A percentile compares a stretch with the other conserved stretches of the same genome.
Conservation (phyloP, 1,140 invertebrate species). For the Drosophila parabipectinata region DNA sequence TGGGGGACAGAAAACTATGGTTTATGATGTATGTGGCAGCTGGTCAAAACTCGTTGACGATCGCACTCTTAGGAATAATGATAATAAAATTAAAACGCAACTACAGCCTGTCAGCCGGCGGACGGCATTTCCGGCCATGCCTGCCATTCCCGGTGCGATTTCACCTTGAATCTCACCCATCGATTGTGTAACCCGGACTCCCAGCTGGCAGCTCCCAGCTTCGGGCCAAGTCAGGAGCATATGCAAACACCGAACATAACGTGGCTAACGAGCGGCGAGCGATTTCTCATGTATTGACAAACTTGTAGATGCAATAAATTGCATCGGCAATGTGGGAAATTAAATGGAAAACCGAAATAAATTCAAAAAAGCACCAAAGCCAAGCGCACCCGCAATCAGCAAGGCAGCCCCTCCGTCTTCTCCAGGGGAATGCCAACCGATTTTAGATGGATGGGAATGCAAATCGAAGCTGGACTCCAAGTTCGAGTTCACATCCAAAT, state of each 20-base stretch:
- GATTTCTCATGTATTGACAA: constrained; percentile 62
- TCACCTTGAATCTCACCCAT: constrained; percentile 63
- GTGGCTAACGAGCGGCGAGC: constrained; percentile 59
- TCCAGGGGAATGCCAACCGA: constrained; percentile 21
- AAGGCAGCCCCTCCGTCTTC: background rate
- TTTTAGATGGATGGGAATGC: constrained; percentile 46
- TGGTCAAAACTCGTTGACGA: constrained; percentile 20
- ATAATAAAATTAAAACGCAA: constrained; percentile 49
- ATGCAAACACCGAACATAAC: constrained; percentile 52
- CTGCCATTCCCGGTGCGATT: constrained; percentile 53
- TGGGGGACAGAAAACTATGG: constrained; percentile 12
- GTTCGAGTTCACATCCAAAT: constrained; percentile 44
- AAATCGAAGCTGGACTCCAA: constrained; percentile 45
- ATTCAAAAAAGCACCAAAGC: constrained; percentile 6
- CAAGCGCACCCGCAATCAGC: constrained; percentile 16
- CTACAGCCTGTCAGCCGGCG: constrained; percentile 41
- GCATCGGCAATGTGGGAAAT: constrained; percentile 54
- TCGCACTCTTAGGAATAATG: constrained; percentile 37
- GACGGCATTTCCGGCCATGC: constrained; percentile 49
- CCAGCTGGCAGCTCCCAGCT: constrained; percentile 8
- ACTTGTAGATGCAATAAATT: constrained; percentile 59
- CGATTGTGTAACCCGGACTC: constrained; percentile 49
- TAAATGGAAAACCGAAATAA: constrained; percentile 24
- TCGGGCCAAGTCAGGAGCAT: constrained; percentile 24
- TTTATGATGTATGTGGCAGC: constrained; percentile 11